A percentile compares a stretch with the other conserved stretches of the same genome.
Evolutionary conservation across 92 coral and sea anemone species (phyloP).

Genomic region (Galaxea fascicularis): DNA sequence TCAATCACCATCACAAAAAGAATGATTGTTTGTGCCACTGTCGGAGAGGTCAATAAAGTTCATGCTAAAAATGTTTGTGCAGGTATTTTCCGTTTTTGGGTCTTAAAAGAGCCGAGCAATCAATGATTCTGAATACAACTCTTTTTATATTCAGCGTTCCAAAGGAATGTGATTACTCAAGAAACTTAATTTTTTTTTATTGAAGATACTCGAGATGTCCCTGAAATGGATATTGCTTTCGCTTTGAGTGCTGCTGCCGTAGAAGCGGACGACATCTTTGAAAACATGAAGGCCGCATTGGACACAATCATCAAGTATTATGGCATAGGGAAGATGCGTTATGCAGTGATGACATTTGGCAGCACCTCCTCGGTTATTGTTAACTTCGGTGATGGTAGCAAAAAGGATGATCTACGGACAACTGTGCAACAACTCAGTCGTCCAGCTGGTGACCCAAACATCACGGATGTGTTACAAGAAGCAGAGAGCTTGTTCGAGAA

Average conservation of each 20-base stretch:
- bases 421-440: constrained; percentile 50
- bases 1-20: too few relatives aligned
- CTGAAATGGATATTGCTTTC: constrained; percentile 70
- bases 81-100: too few relatives aligned
- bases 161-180: too few relatives aligned
- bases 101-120: too few relatives aligned
- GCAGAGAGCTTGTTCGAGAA: constrained; percentile 63
- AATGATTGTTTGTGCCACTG: too few relatives aligned
- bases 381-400: constrained; percentile 51
- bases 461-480: constrained; percentile 65
- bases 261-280: constrained; percentile 69
- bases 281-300: constrained; percentile 69
- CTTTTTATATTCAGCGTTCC: too few relatives aligned
- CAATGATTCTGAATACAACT: too few relatives aligned
- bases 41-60: too few relatives aligned
- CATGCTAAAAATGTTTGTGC: too few relatives aligned
- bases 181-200: neutral
- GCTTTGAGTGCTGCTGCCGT: constrained; percentile 88
- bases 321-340: constrained; percentile 70
- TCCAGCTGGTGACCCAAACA: constrained; percentile 69
- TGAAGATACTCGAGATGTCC: constrained; percentile 56
- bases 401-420: constrained; percentile 54
- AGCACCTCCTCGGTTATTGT: constrained; percentile 51
- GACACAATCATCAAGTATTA: constrained; percentile 72
- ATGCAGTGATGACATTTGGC: constrained; percentile 80